Percentiles rank a stretch among this genome's conserved stretches.
phyloP scores from a whole-genome alignment of 35 echinoderm and acorn worm species.

The Nesometra sesokonis region DNA sequence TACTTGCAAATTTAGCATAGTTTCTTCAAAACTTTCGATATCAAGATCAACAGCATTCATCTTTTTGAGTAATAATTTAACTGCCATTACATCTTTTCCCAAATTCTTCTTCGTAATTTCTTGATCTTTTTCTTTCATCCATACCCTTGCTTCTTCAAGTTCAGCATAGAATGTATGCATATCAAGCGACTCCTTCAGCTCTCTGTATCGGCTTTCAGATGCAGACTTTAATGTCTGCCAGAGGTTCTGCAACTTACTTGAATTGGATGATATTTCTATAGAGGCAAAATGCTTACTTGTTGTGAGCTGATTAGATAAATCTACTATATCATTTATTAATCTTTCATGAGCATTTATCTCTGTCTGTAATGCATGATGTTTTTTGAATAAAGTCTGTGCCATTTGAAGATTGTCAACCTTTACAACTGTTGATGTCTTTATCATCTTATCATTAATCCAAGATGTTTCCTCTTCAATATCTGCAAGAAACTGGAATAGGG shows the following conservation, averaged over 20 bases:
- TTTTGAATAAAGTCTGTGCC: constrained; percentile 57
- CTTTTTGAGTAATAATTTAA: constrained; percentile 71
- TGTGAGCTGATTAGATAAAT: constrained; percentile 27
- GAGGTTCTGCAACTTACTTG: constrained; percentile 13
- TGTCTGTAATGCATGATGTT: constrained; percentile 69
- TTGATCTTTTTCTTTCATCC: constrained; percentile 73
- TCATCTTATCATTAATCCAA: constrained; percentile 77
- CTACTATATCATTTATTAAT: constrained; percentile 31
- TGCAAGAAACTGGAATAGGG: constrained; percentile 45
- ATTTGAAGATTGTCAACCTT: constrained; percentile 46
- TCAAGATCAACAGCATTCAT: constrained; percentile 79
- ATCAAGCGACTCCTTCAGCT: background rate
- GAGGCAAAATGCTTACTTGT: constrained; percentile 51
- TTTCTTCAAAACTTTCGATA: constrained; percentile 54
- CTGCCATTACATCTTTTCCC: constrained; percentile 69
- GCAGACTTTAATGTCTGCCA: constrained; percentile 46
- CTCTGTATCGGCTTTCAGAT: constrained; percentile 1
- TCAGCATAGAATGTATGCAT: constrained; percentile 71
- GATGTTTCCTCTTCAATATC: constrained; percentile 86
- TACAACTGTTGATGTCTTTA: constrained; percentile 25
- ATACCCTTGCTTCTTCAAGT: constrained; percentile 54
- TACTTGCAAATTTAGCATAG: constrained; percentile 22
- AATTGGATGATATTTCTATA: constrained; percentile 33
- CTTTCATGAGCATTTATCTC: constrained; percentile 75
- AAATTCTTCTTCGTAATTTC: constrained; percentile 29